phyloP scores from a whole-genome alignment of 2,113 vertebrate species.

The Ranitomeya imitator region DNA sequence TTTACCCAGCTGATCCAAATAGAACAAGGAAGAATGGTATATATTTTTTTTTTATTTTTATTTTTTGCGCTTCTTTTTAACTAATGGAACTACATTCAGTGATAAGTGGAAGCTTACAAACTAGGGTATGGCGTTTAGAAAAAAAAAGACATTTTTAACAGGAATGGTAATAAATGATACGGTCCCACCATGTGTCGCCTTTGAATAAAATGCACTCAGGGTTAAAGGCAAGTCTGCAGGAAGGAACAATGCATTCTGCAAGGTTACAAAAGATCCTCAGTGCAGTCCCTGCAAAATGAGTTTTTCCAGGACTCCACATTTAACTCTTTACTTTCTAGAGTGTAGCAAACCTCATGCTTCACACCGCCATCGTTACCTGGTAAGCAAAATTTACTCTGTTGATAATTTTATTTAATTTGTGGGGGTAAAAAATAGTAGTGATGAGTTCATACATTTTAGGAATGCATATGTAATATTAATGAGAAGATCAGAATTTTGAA shows the following conservation, averaged over 20 bases:
- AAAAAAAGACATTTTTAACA: background rate
- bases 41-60: background rate
- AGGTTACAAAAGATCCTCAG: constrained; percentile 17
- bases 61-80: background rate
- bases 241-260: constrained; percentile 33
- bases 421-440: background rate
- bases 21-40: background rate
- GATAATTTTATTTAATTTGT: background rate
- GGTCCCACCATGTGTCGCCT: background rate
- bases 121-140: background rate
- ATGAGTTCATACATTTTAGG: background rate
- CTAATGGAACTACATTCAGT: background rate
- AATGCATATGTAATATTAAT: background rate
- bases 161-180: background rate
- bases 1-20: background rate
- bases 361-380: background rate
- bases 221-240: constrained; percentile 17
- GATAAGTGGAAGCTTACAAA: background rate
- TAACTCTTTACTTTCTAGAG: constrained; percentile 17
- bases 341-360: background rate
- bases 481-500: background rate
- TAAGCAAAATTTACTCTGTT: background rate
- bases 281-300: constrained; percentile 28
- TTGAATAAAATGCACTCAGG: constrained; percentile 13
- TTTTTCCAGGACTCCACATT: constrained; percentile 21